Conservation (phyloP, 2,888 invertebrate genomes). For the Odiellus spinosus region DNA sequence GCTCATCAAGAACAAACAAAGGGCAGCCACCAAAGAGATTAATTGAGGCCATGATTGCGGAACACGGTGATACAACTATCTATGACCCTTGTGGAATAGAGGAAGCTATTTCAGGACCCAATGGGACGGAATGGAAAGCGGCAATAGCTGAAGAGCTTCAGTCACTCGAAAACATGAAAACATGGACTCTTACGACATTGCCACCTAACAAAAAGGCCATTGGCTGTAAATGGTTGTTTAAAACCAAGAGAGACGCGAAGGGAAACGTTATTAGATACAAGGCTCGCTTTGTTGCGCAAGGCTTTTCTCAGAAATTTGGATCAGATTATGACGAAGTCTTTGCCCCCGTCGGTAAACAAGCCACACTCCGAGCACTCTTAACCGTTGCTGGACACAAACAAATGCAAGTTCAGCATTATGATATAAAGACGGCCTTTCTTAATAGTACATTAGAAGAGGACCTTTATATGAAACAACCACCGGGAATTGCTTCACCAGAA, state of each 20-base stretch:
- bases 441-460: conserved; percentile 1
- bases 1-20: no score
- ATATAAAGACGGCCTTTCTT: conserved; percentile 6
- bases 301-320: conserved; percentile 1
- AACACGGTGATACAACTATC: no score
- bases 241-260: neutral
- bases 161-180: neutral
- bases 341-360: conserved; percentile 1
- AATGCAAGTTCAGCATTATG: conserved; percentile 2
- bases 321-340: conserved; percentile 1
- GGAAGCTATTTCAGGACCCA: neutral
- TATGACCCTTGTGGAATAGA: no score
- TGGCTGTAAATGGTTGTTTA: no score
- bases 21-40: no score
- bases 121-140: neutral
- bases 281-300: conserved; percentile 1
- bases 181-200: neutral
- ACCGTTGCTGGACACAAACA: neutral
- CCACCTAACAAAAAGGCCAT: neutral
- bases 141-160: neutral
- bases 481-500: neutral
- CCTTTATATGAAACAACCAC: conserved; percentile 5
- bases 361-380: neutral
- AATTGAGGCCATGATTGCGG: no score
- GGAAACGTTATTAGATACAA: neutral